phyloP scores from a whole-genome alignment of 2,113 vertebrate genomes.

The Fukomys damarensis region DNA sequence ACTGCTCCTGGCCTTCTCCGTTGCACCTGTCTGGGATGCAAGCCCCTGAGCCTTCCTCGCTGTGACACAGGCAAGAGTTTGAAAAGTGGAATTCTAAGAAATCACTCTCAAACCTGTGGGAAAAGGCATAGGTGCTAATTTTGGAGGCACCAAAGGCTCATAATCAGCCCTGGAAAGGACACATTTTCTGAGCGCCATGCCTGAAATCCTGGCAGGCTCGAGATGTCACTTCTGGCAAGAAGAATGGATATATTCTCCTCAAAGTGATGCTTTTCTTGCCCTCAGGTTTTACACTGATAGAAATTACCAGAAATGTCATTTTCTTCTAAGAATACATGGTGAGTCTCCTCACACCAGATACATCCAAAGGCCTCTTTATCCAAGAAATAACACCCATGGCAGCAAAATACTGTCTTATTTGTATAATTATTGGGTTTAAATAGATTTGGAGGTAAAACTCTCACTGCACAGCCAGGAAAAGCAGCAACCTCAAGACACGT shows the following conservation, averaged over 20 bases:
- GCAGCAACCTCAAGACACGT: neutral
- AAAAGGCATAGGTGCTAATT: constrained; percentile 20
- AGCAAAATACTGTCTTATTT: neutral
- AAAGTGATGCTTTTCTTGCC: neutral
- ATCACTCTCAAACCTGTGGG: neutral
- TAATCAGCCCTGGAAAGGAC: neutral
- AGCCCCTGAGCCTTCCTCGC: neutral
- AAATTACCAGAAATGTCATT: neutral
- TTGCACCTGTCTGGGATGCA: neutral
- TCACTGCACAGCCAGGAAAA: too few species aligned
- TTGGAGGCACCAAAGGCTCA: neutral
- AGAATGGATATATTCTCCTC: neutral
- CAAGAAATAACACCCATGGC: neutral
- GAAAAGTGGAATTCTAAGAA: neutral
- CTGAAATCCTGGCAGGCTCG: neutral
- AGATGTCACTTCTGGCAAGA: neutral
- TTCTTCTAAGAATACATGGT: neutral
- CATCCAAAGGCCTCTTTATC: neutral
- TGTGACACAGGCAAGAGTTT: neutral
- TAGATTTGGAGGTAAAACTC: neutral
- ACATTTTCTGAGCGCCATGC: neutral
- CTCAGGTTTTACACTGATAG: neutral
- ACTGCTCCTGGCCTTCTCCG: neutral
- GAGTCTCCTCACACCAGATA: neutral
- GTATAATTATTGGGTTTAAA: neutral